Percentiles rank a stretch among this genome's conserved stretches.
phyloP scores from a whole-genome alignment of 2,797 vertebrate genomes.

The Tapera naevia region DNA sequence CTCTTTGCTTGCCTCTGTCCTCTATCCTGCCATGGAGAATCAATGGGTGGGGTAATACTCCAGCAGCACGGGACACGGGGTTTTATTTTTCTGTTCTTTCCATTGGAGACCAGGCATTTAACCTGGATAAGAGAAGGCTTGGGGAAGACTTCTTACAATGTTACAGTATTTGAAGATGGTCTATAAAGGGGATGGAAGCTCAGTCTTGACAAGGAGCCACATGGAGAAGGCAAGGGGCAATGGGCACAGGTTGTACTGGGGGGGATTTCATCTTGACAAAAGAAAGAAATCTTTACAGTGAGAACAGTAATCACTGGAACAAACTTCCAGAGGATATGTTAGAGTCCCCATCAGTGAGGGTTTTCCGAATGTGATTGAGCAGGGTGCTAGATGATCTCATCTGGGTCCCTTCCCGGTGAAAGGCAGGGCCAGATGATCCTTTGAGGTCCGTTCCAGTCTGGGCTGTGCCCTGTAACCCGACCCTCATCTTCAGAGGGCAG shows the following conservation, averaged over 20 bases:
- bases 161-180: neutral
- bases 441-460: neutral
- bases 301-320: neutral
- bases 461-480: fast-evolving
- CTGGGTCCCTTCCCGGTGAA: neutral
- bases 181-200: neutral
- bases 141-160: neutral
- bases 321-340: fast-evolving
- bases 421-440: neutral
- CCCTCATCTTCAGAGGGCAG: neutral
- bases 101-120: neutral
- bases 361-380: neutral
- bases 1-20: neutral
- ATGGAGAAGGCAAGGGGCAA: neutral
- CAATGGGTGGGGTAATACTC: fast-evolving
- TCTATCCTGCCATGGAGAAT: neutral
- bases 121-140: neutral
- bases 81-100: neutral
- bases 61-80: neutral
- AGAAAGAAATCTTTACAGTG: neutral
- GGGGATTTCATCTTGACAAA: neutral
- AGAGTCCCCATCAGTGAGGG: neutral
- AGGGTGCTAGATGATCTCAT: neutral
- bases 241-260: fast-evolving
- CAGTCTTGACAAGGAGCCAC: neutral